Evolutionary conservation across 2,113 vertebrate genomes (phyloP).

Genomic region (Podarcis muralis): DNA sequence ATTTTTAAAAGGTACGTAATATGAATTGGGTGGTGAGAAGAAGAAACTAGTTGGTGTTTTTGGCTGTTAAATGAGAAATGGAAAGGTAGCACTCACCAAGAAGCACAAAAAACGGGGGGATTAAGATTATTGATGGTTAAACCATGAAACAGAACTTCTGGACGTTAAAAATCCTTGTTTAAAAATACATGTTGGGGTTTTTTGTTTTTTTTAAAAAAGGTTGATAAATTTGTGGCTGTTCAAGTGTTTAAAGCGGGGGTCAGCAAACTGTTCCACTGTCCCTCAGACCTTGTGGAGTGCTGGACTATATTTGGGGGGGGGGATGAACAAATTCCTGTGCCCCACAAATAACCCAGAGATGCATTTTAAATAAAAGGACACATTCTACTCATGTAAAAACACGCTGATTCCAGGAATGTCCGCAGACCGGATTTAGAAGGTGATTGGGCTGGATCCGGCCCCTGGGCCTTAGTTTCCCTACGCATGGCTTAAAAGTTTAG

Average conservation of each 20-base stretch:
- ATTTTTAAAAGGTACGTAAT: not conserved
- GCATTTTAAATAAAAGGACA: too few species aligned
- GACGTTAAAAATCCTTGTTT: not conserved
- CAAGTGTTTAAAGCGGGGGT: too few species aligned
- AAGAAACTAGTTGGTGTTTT: not conserved
- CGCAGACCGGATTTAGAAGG: too few species aligned
- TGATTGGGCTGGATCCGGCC: too few species aligned
- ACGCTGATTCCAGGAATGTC: too few species aligned
- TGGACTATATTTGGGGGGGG: too few species aligned
- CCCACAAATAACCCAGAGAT: too few species aligned
- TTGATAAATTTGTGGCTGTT: not conserved
- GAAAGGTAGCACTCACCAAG: not conserved
- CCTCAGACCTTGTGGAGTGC: too few species aligned
- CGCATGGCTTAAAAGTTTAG: not conserved
- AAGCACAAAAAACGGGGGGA: not conserved
- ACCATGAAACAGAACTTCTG: not conserved
- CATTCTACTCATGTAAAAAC: too few species aligned
- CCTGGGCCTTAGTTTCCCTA: too few species aligned
- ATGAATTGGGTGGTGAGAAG: not conserved
- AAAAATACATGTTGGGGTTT: not conserved
- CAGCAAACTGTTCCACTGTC: too few species aligned
- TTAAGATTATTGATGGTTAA: not conserved
- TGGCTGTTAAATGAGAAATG: not conserved
- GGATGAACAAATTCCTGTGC: too few species aligned
- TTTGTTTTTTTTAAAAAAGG: not conserved